Conservation (phyloP, 30 jellyfish, hydroid and myxozoan species). For the Aurelia aurita region DNA sequence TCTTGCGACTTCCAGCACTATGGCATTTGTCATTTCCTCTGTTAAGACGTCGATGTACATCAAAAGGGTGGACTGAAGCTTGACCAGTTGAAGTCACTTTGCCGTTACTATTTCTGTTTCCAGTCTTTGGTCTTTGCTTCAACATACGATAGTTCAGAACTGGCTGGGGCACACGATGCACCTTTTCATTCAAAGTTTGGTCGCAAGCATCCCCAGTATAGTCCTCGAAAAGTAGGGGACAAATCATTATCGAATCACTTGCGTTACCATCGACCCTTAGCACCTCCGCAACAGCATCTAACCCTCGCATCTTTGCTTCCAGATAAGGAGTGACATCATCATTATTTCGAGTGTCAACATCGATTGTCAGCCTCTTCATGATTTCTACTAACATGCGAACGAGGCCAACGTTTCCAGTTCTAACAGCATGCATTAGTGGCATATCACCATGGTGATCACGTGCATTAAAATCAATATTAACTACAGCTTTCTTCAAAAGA, state of each 20-base stretch:
- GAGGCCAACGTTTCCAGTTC: conserved; percentile 53
- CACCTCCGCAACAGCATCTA: conserved; percentile 45
- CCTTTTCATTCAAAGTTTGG: too few species aligned
- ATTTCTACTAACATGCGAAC: conserved; percentile 50
- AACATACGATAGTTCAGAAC: too few species aligned
- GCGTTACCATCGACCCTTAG: conserved; percentile 68
- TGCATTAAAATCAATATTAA: conserved; percentile 61
- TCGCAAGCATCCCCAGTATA: background rate
- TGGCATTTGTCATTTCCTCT: too few species aligned
- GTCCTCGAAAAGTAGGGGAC: conserved; percentile 53
- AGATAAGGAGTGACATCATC: conserved; percentile 78
- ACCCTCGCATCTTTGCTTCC: conserved; percentile 69
- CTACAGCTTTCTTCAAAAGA: conserved; percentile 31
- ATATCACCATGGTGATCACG: conserved; percentile 69
- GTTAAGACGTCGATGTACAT: too few species aligned
- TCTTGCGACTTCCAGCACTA: too few species aligned
- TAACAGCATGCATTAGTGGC: conserved; percentile 82
- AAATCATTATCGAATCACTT: conserved; percentile 34
- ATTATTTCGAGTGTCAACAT: conserved; percentile 67
- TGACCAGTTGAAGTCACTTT: too few species aligned
- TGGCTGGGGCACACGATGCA: too few species aligned
- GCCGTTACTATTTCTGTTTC: too few species aligned
- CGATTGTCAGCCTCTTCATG: conserved; percentile 44
- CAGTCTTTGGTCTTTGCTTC: too few species aligned
- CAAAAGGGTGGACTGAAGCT: too few species aligned